Conservation (phyloP, 2,797 vertebrate species). For the Enoplosus armatus region DNA sequence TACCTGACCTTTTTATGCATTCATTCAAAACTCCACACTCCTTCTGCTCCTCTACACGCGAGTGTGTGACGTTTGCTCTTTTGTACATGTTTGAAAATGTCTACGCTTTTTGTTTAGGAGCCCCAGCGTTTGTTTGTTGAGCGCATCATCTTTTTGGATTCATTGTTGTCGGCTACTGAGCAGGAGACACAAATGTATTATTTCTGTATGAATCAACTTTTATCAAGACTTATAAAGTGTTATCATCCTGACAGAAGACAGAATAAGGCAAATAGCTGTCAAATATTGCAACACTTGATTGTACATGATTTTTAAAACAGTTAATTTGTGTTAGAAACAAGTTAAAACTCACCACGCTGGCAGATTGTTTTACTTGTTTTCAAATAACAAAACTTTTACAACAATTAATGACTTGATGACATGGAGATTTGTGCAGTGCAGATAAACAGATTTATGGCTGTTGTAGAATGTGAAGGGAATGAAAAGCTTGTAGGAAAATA, state of each 20-base stretch:
- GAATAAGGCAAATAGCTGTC: neutral
- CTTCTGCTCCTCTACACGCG: neutral
- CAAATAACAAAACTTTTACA: neutral
- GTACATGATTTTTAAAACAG: neutral
- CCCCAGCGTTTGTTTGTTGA: neutral
- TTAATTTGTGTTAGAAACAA: neutral
- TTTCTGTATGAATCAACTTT: neutral
- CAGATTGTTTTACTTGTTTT: constrained; percentile 1
- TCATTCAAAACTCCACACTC: constrained; percentile 19
- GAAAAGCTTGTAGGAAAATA: constrained; percentile 7
- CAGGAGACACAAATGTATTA: neutral
- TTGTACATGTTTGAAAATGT: neutral
- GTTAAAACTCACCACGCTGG: too few relatives aligned
- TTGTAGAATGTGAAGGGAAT: neutral
- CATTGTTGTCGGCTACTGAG: neutral
- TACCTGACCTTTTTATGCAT: constrained; percentile 31
- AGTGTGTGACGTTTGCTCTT: neutral
- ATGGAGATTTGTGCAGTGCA: neutral
- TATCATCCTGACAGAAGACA: neutral
- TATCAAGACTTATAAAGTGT: neutral
- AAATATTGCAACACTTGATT: neutral
- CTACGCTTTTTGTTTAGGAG: neutral
- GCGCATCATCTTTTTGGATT: neutral
- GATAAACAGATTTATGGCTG: constrained; percentile 5
- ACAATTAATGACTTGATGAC: constrained; percentile 11